phyloP scores from a whole-genome alignment of 2,888 invertebrate species.

The Stomorhina lunata region DNA sequence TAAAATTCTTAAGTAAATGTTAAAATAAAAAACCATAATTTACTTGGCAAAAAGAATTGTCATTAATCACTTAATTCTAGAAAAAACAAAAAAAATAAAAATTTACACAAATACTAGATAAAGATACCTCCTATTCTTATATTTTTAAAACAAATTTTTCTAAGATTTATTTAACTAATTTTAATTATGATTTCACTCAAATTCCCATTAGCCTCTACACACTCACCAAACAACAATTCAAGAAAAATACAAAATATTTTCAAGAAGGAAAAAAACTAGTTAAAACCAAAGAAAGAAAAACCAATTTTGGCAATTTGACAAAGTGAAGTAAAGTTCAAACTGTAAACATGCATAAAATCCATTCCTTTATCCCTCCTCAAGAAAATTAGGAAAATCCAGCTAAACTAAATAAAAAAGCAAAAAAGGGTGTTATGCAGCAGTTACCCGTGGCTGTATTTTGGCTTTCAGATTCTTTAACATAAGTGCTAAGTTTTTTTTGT shows the following conservation, averaged over 20 bases:
- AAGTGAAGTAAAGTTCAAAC: constrained; percentile 36
- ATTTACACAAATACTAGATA: too few relatives aligned
- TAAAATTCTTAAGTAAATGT: too few relatives aligned
- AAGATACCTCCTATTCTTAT: too few relatives aligned
- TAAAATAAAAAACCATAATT: too few relatives aligned
- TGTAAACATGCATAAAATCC: constrained; percentile 16
- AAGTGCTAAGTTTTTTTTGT: background rate
- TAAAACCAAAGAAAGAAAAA: background rate
- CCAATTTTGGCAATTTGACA: constrained; percentile 47
- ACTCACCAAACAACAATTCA: background rate
- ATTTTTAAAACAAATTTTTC: background rate
- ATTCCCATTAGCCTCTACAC: background rate
- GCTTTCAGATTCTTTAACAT: background rate
- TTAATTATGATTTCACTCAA: background rate
- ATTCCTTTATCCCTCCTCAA: background rate
- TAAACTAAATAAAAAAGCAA: constrained; percentile 4
- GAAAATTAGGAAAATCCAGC: constrained; percentile 12
- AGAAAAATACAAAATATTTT: background rate
- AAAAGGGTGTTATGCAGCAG: background rate
- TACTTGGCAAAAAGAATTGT: too few relatives aligned
- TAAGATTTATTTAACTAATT: background rate
- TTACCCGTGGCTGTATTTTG: background rate
- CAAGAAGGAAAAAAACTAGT: constrained; percentile 12
- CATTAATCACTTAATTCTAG: too few relatives aligned
- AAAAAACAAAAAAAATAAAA: too few relatives aligned